These are phyloP conservation scores for Cecidostiba fungosa DNA, from an alignment of 2,888 invertebrate genomes.

Conservation along the genomic window DNA sequence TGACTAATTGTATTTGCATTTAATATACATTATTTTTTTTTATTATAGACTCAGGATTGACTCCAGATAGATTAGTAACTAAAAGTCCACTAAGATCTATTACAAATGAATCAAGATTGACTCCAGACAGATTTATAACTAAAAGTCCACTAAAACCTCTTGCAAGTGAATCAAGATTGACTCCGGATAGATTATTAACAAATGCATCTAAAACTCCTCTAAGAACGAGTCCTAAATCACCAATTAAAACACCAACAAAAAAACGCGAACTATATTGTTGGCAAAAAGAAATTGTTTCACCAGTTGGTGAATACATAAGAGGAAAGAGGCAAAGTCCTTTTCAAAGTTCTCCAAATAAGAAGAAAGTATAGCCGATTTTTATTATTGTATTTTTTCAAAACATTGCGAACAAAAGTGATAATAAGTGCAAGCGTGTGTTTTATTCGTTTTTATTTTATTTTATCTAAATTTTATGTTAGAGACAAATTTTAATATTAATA, in stretches of 20 bases:
- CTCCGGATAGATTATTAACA: slow-evolving; percentile 37
- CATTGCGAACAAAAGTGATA: slow-evolving; percentile 41
- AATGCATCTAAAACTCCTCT: slow-evolving; percentile 37
- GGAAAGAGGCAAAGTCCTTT: slow-evolving; percentile 63
- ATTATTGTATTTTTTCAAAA: background rate
- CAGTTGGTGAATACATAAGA: slow-evolving; percentile 66
- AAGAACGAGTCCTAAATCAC: slow-evolving; percentile 47
- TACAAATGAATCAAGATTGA: background rate
- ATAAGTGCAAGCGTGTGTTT: slow-evolving; percentile 58
- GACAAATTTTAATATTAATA: slow-evolving; percentile 44
- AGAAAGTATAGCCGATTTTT: slow-evolving; percentile 32
- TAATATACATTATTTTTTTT: slow-evolving; percentile 11
- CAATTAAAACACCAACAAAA: slow-evolving; percentile 42
- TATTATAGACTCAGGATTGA: slow-evolving; percentile 7
- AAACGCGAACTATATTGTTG: slow-evolving; percentile 49
- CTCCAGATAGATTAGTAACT: slow-evolving; percentile 7
- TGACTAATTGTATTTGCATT: background rate
- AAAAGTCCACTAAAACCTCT: slow-evolving; percentile 20
- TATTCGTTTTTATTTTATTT: slow-evolving; percentile 53
- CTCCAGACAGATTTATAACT: slow-evolving; percentile 8
- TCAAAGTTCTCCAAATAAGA: slow-evolving; percentile 59
- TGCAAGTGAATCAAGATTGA: slow-evolving; percentile 35
- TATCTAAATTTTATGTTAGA: slow-evolving; percentile 52
- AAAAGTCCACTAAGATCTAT: background rate
- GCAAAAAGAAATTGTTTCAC: slow-evolving; percentile 64